A percentile compares a stretch with the other conserved stretches of the same genome.
phyloP scores from a whole-genome alignment of 2,113 vertebrate genomes.

The Clinocottus analis region DNA sequence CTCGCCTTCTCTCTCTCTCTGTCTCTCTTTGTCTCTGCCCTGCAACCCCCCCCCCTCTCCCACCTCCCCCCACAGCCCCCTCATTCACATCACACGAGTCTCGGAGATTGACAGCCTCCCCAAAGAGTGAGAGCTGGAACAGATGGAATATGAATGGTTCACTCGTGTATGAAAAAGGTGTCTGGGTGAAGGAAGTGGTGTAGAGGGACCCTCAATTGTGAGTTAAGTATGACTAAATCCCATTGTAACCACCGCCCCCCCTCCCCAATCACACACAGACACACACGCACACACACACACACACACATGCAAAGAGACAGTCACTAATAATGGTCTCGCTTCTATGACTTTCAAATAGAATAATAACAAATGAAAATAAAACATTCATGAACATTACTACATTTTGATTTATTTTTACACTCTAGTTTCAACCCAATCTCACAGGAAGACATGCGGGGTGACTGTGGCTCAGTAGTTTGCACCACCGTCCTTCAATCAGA shows the following conservation, averaged over 20 bases:
- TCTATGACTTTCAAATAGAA: conserved; percentile 15
- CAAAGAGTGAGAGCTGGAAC: conserved; percentile 93
- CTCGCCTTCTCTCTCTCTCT: conserved; percentile 31
- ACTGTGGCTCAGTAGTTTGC: too few species aligned
- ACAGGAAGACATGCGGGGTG: too few species aligned
- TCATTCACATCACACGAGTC: conserved; percentile 88
- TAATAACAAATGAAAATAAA: not conserved
- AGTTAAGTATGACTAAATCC: conserved; percentile 80
- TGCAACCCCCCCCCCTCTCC: conserved; percentile 25
- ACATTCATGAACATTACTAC: not conserved
- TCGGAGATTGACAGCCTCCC: conserved; percentile 97
- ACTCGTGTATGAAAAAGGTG: conserved; percentile 93
- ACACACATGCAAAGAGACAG: conserved; percentile 23
- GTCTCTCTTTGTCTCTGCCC: conserved; percentile 60
- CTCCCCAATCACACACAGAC: conserved; percentile 5
- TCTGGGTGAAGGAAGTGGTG: conserved; percentile 78
- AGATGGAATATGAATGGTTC: conserved; percentile 99
- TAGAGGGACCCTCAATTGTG: conserved; percentile 75
- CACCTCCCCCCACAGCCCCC: conserved; percentile 19
- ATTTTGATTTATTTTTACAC: not conserved
- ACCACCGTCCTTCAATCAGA: too few species aligned
- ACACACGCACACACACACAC: conserved; percentile 9
- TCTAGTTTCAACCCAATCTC: not conserved
- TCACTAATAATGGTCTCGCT: conserved; percentile 21
- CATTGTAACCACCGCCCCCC: conserved; percentile 58